These are phyloP conservation scores for Oryzaephilus surinamensis DNA, from an alignment of 1,140 invertebrate species.

Conservation along the genomic window DNA sequence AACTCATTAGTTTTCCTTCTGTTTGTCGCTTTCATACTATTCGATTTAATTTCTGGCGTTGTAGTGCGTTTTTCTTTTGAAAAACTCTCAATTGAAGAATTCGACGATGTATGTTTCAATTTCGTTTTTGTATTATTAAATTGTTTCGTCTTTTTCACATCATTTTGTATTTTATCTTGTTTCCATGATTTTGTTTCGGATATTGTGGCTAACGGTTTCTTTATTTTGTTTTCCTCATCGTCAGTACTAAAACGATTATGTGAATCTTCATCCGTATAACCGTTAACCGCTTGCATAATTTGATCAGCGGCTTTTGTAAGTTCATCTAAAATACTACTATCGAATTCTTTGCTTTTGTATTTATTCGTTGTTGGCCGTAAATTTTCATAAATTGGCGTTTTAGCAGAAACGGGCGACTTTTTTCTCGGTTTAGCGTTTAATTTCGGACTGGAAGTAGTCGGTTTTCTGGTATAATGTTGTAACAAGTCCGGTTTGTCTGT, in stretches of 20 bases:
- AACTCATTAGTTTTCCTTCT: conserved; percentile 11
- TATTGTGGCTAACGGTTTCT: conserved; percentile 35
- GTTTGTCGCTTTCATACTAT: conserved; percentile 12
- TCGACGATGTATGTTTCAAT: conserved; percentile 31
- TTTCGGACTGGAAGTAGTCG: conserved; percentile 13
- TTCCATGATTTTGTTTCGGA: conserved; percentile 37
- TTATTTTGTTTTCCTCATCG: conserved; percentile 25
- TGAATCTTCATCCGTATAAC: conserved; percentile 41
- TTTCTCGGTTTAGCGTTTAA: conserved; percentile 10
- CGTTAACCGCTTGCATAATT: conserved; percentile 41
- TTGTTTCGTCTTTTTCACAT: conserved; percentile 15
- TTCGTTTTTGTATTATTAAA: conserved; percentile 13
- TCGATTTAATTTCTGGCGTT: conserved; percentile 16
- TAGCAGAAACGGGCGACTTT: conserved; percentile 5
- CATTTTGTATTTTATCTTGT: conserved; percentile 18
- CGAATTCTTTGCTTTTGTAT: conserved; percentile 23
- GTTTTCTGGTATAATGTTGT: too few species aligned
- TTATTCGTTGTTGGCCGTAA: conserved; percentile 15
- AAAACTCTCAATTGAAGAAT: conserved; percentile 38
- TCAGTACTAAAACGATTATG: conserved; percentile 25
- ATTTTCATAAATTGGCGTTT: conserved; percentile 32
- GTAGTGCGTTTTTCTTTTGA: conserved; percentile 11
- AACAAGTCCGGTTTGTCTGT: conserved; percentile 29
- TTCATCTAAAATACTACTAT: conserved; percentile 39
- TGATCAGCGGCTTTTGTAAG: conserved; percentile 43